These are phyloP conservation scores for Plestiodon gilberti DNA, from an alignment of 2,113 vertebrate species.

Conservation along the genomic window DNA sequence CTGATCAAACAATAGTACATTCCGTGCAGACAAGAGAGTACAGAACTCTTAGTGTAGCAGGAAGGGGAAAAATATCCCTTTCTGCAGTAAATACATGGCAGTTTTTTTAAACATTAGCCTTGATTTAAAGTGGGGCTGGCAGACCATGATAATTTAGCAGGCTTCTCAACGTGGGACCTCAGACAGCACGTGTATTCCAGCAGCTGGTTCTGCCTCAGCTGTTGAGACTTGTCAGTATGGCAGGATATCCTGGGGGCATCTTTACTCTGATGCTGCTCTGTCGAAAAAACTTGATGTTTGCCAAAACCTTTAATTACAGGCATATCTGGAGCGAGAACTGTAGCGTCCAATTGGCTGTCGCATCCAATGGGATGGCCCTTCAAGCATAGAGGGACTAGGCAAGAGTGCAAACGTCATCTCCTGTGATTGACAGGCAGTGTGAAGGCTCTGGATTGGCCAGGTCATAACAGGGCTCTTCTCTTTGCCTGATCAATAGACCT, in stretches of 20 bases:
- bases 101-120: neutral
- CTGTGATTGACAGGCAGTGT: too few species aligned
- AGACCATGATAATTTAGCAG: neutral
- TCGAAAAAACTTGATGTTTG: neutral
- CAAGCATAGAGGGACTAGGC: too few species aligned
- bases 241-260: neutral
- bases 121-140: fast-evolving
- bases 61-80: too few species aligned
- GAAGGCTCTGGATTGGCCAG: too few species aligned
- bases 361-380: neutral
- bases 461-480: too few species aligned
- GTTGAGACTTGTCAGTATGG: neutral
- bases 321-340: neutral
- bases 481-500: too few species aligned
- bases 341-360: neutral
- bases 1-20: conserved; percentile 19
- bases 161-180: neutral
- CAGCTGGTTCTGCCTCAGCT: neutral
- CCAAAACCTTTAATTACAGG: neutral
- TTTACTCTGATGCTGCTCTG: neutral
- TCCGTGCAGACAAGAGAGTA: neutral
- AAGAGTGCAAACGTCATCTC: too few species aligned
- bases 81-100: neutral
- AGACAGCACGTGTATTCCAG: neutral
- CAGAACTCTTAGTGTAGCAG: neutral